Evolutionary conservation across 2,113 vertebrate genomes (phyloP).

Genomic region (Agapornis roseicollis): DNA sequence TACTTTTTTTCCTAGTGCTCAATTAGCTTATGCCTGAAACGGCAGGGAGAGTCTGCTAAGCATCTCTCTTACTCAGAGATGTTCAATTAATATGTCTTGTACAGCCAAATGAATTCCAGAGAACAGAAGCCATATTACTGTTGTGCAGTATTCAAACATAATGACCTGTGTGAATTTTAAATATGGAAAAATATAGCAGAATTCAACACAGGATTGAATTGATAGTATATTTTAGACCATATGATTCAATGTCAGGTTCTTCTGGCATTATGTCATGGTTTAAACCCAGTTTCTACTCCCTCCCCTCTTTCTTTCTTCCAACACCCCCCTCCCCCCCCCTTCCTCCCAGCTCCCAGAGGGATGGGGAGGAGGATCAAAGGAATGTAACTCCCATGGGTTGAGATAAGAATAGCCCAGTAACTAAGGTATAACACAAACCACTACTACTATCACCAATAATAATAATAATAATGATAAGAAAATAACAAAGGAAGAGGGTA

Average conservation of each 20-base stretch:
- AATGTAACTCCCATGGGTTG: too few relatives aligned
- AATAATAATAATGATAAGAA: too few relatives aligned
- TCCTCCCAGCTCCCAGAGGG: too few relatives aligned
- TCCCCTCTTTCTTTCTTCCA: too few relatives aligned
- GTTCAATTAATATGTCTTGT: not conserved
- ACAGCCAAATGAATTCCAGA: not conserved
- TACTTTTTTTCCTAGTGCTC: not conserved
- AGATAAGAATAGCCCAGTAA: too few relatives aligned
- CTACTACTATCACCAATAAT: too few relatives aligned
- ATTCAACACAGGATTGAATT: not conserved
- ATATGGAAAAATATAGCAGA: not conserved
- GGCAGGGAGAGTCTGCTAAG: not conserved
- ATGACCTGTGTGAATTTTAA: not conserved
- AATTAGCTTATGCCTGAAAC: not conserved
- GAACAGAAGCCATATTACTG: not conserved
- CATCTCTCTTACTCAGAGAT: not conserved
- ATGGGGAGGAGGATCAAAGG: too few relatives aligned
- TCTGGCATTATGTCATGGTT: too few relatives aligned
- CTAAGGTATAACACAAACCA: too few relatives aligned
- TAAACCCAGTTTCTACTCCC: too few relatives aligned
- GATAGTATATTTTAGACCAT: not conserved
- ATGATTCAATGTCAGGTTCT: not conserved
- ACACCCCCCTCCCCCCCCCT: too few relatives aligned
- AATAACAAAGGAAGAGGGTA: too few relatives aligned
- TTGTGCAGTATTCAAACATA: not conserved